phyloP scores from a whole-genome alignment of 2,113 vertebrate species.

The Panthera leo region DNA sequence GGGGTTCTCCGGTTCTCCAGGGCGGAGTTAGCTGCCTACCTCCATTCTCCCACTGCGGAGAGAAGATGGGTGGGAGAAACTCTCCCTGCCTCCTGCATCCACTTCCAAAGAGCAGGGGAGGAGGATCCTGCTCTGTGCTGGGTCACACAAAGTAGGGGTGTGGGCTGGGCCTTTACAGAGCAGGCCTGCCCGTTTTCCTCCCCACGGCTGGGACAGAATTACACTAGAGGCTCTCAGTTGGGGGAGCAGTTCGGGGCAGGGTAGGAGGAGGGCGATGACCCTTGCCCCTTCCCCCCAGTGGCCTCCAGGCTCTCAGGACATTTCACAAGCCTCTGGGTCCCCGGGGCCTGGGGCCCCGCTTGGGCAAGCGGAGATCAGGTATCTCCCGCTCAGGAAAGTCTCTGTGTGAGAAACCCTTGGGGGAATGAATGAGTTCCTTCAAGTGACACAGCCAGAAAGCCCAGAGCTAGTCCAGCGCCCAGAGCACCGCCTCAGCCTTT shows the following conservation, averaged over 20 bases:
- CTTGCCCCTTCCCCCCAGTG: neutral
- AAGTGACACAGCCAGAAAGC: neutral
- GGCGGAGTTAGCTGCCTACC: neutral
- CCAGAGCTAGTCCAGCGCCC: neutral
- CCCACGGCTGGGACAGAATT: slow-evolving; percentile 69
- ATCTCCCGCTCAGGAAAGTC: slow-evolving; percentile 6
- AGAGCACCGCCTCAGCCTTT: neutral
- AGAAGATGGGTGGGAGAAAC: neutral
- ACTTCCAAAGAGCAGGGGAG: neutral
- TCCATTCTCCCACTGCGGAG: neutral
- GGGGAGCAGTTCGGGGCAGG: neutral
- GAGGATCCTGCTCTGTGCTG: neutral
- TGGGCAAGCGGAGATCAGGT: slow-evolving; percentile 51
- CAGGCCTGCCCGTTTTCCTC: neutral
- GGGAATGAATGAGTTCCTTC: slow-evolving; percentile 31
- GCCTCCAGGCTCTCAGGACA: neutral
- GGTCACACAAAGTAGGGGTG: neutral
- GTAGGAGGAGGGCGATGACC: neutral
- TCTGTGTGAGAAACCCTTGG: slow-evolving; percentile 50
- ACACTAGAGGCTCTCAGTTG: slow-evolving; percentile 33
- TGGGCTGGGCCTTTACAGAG: neutral
- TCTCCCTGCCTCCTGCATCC: neutral
- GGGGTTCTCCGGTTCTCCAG: neutral
- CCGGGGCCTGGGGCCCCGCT: neutral
- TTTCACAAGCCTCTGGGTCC: slow-evolving; percentile 12